Conservation (phyloP, 1,140 invertebrate genomes). For the Drosophila pruinosa region DNA sequence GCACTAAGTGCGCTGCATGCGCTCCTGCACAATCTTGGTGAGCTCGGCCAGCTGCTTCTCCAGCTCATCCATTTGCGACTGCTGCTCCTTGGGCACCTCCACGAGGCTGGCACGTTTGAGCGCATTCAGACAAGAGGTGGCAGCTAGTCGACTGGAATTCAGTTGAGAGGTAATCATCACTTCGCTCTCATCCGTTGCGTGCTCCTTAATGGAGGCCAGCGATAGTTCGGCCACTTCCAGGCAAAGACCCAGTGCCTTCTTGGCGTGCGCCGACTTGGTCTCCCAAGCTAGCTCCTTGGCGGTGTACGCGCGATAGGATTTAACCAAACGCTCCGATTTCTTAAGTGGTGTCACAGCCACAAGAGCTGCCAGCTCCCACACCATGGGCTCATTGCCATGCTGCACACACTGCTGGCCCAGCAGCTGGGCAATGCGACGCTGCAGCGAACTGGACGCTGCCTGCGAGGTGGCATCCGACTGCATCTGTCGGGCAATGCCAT, state of each 20-base stretch:
- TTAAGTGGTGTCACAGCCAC: constrained; percentile 86
- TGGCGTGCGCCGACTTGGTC: constrained; percentile 83
- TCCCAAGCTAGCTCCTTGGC: constrained; percentile 85
- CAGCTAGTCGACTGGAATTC: constrained; percentile 85
- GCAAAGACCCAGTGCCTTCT: constrained; percentile 84
- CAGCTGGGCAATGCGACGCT: constrained; percentile 88
- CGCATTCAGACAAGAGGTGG: constrained; percentile 83
- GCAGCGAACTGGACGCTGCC: constrained; percentile 73
- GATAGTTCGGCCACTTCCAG: constrained; percentile 82
- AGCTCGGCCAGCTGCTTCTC: constrained; percentile 43
- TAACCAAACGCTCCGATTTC: constrained; percentile 86
- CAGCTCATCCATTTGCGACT: constrained; percentile 38
- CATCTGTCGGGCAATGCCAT: constrained; percentile 87
- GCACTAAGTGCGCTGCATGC: constrained; percentile 43
- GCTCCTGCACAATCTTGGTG: constrained; percentile 50
- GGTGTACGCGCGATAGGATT: constrained; percentile 86
- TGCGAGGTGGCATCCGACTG: constrained; percentile 84
- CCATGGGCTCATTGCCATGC: constrained; percentile 86
- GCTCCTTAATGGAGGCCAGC: constrained; percentile 68
- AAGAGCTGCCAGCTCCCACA: constrained; percentile 92
- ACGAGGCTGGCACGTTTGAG: constrained; percentile 53
- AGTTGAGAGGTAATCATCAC: constrained; percentile 84
- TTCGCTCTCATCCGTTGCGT: constrained; percentile 50
- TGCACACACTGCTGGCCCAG: constrained; percentile 91
- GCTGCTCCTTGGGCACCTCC: constrained; percentile 50